Percentiles rank a stretch among this genome's conserved stretches.
These are phyloP conservation scores for Drosophila truncata DNA, from an alignment of 1,140 invertebrate genomes.

Conservation along the genomic window DNA sequence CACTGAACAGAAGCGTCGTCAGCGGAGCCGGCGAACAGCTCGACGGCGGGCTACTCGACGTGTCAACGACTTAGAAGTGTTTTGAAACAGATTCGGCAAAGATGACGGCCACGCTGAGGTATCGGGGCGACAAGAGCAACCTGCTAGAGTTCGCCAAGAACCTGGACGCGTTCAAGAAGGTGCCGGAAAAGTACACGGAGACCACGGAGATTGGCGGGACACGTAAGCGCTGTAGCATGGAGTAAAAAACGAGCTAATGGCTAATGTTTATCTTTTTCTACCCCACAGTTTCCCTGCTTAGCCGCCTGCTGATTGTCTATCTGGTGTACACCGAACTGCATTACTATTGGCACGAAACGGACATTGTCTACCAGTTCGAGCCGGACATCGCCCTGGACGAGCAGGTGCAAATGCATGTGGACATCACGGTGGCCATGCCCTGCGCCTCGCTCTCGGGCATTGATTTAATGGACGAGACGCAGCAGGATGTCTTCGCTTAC, in stretches of 20 bases:
- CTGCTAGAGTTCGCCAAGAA: constrained; percentile 92
- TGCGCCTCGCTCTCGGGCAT: constrained; percentile 94
- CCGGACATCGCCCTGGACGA: constrained; percentile 95
- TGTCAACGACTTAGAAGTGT: neutral
- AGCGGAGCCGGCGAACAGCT: neutral
- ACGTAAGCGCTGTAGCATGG: constrained; percentile 86
- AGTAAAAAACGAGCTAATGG: neutral
- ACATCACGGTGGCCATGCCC: constrained; percentile 97
- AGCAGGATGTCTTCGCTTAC: constrained; percentile 94
- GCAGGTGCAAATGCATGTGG: constrained; percentile 96
- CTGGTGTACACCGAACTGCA: constrained; percentile 93
- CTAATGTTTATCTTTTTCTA: neutral
- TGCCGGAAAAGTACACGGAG: constrained; percentile 93
- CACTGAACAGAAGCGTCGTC: neutral
- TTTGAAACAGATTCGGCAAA: neutral
- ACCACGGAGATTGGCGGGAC: constrained; percentile 93
- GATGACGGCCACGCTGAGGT: constrained; percentile 86
- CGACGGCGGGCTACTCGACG: neutral
- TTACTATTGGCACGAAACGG: constrained; percentile 94
- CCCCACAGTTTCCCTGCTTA: constrained; percentile 91
- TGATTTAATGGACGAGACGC: constrained; percentile 97
- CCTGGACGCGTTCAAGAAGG: constrained; percentile 95
- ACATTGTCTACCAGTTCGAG: constrained; percentile 94
- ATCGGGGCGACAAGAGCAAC: constrained; percentile 87
- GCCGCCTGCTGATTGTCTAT: constrained; percentile 91